Evolutionary conservation across 2,888 invertebrate species (phyloP), one percentile per base, ranked within the genome.

Genomic region (Anticlea derivata): DNA sequence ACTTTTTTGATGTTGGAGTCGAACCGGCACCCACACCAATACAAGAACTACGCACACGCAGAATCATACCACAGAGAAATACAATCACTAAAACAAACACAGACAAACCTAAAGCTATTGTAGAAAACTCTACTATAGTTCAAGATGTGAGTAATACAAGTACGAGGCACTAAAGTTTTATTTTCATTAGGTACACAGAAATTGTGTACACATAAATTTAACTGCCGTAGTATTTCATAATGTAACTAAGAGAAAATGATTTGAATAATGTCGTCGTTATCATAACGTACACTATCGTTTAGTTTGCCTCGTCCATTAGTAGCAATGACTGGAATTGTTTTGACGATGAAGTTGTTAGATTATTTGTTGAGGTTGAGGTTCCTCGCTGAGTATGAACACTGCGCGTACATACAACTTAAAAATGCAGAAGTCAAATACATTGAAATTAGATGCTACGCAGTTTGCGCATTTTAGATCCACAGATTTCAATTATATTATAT

Each of bases 1-100:
- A 85, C 47, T 76, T 75, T 8, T 83, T 83, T 45, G 83, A 84
- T 5, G 68, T 68, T 47, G 78, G 75, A 8, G 62, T 74, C 26
- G 69, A 74, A 63, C 65, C 29, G 61, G 68, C 56, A 73, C 66
- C 59, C 27, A 65, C 38, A 24, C 22, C 33, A 7, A 63, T 51
- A 60, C 50, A 54, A 48, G 47, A 39, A 35, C 34, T 10, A 52
- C 55, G 71, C 44, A 73, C 65, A 26, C 73, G 74, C 58, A 78
- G 78, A 66, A 68, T 71, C 47, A 66, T 72, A 67, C 74, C 73
- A 47, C 78, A 73, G 56, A 61, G 54, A 70, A 63, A 61, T 56
- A 68, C 63, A 56, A 38, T 53, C 48, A 53, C 50, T 54, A 58
- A 64, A 51, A 59, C 54, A 67, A 60, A 68, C 62, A 70, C 64